These are phyloP conservation scores for Melanocharis versteri DNA, from an alignment of 2,113 vertebrate genomes.

Conservation along the genomic window DNA sequence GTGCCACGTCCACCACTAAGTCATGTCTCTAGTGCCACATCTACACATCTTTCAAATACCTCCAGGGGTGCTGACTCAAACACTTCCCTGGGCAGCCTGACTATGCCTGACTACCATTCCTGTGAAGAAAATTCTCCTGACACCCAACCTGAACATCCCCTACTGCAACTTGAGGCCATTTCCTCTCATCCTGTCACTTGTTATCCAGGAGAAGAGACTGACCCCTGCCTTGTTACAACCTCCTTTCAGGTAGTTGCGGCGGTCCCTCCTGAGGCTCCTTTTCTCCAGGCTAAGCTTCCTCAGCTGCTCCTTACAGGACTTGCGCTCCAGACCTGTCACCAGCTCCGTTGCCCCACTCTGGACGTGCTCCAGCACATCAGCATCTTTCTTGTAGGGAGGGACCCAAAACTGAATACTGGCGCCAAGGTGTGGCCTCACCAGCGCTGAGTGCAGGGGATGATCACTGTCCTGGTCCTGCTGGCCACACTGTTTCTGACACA, in stretches of 20 bases:
- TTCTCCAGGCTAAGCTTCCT: neutral
- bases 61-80: neutral
- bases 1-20: neutral
- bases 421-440: neutral
- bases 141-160: rapidly evolving
- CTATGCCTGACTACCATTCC: neutral
- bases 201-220: neutral
- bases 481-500: neutral
- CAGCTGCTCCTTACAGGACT: neutral
- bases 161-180: neutral
- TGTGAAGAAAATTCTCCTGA: neutral
- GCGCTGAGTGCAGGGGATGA: neutral
- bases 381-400: neutral
- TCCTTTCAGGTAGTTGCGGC: neutral
- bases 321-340: neutral
- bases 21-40: neutral
- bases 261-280: neutral
- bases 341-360: neutral
- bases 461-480: neutral
- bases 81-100: neutral
- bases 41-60: neutral
- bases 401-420: neutral
- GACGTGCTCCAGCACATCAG: neutral
- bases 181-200: neutral
- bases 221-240: rapidly evolving